Base-by-base conservation (phyloP, 2,797 vertebrate genomes). In the Brachymystax lenok region DNA sequence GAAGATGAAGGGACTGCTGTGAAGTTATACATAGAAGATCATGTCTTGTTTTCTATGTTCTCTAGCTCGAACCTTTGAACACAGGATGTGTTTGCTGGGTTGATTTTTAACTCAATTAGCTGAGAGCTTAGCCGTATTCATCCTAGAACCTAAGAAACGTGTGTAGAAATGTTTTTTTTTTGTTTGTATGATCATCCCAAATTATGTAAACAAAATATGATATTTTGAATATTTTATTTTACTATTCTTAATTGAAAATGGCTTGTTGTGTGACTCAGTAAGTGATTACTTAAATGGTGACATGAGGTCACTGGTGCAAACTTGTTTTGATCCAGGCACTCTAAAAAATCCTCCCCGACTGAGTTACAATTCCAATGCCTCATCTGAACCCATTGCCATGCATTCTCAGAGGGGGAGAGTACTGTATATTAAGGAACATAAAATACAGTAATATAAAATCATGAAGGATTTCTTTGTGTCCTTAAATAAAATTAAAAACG, bases 21-120 rank as follows among this genome's bases (percentile, higher is more conserved):
- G 88, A 93, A 91, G 92, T 93, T 89, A 89, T 83, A 88, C 88
- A 88, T 89, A 88, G 88, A 92, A 88, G 83, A 92, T 87, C 82
- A 88, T 82, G 83, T 85, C 88, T 88, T 84, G 83, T 50, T 71
- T 63, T 79, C 90, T 88, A 88, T 86, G 88, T 88, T 75, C 87
- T 81, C 79, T 81, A 75, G 54, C 77, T 87, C 61, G 77, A 87
- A 83, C 85, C 89, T 93, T 94, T 93, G 89, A 94, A 93, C 88
- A 87, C 87, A 92, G 91, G 91, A 93, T 92, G 90, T 90, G 82
- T 88, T 90, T 89, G 85, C 78, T 79, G n/a, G 85, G 87, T 90
- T 80, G 33, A 83, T 89, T 88, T 78, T 77, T 33, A 56, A 75
- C 46, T 77, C 77, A 89, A 89, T 91, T 91, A 88, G 87, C 87